Evolutionary conservation across 2,888 invertebrate species (phyloP), one percentile per base, ranked within the genome.

Genomic region (Matsumyia berberina): DNA sequence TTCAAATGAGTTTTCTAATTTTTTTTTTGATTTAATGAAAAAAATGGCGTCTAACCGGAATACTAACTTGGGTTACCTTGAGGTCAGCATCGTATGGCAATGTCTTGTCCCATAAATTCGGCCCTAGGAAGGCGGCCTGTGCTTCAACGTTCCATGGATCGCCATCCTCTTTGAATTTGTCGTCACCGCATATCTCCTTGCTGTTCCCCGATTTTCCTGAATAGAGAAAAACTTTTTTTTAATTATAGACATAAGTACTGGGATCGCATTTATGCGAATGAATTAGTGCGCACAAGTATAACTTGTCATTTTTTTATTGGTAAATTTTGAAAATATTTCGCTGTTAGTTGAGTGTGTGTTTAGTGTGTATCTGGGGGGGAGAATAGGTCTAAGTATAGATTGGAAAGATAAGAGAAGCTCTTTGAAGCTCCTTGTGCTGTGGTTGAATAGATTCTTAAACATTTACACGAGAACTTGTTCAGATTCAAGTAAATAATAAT

Each of bases 21-120:
- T 19, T 53, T 66, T 64, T 39, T 33, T 69, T 69, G 29, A 29
- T 80, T 72, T 44, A 33, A 74, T 74, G 79, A 80, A 55, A 51
- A 46, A 86, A 86, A 78, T 81, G 77, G 70, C 77, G 62, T 80
- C 70, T 83, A 87, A 87, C 82, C 89, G 90, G 90, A 91, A 90
- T 93, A 93, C 93, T 94, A 94, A 94, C 94, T 94, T 94, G 93
- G 92, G 93, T 94, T 95, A 97, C 97, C 96, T 98, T 98, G 94
- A 98, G 96, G 94, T 98, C 97, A 92, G 97, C 96, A 93, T 97
- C 97, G 92, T 97, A 97, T 89, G 96, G 95, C 90, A 96, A 93
- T 89, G 97, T 96, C 93, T 97, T 97, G 93, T 98, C 98, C 98
- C 98, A 98, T 87, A 98, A 94, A 92, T 97, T 98, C 87, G 98